Evolutionary conservation across 2,888 invertebrate species (phyloP).

Genomic region (Melanotus villosus): DNA sequence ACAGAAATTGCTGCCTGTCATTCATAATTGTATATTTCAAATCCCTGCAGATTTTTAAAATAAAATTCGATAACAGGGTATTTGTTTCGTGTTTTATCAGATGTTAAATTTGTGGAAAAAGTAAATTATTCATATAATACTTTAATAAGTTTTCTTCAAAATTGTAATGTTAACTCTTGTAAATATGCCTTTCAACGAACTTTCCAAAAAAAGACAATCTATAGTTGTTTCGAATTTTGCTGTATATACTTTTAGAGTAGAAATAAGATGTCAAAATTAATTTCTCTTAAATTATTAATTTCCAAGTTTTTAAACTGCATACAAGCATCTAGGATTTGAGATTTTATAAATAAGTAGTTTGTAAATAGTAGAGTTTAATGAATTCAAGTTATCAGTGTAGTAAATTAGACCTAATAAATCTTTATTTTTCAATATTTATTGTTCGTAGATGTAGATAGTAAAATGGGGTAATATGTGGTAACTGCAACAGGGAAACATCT

Average conservation of each 20-base stretch:
- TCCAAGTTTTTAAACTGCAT: conserved; percentile 63
- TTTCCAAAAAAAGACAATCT: conserved; percentile 61
- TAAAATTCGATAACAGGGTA: conserved; percentile 57
- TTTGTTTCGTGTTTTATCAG: conserved; percentile 20
- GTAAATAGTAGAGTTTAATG: conserved; percentile 44
- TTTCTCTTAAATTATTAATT: conserved; percentile 51
- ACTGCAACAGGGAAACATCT: neutral
- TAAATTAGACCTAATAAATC: conserved; percentile 34
- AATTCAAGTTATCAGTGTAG: conserved; percentile 37
- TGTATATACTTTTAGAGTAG: conserved; percentile 50
- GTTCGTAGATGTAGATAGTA: conserved; percentile 27
- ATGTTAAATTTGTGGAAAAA: conserved; percentile 1
- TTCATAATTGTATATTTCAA: conserved; percentile 27
- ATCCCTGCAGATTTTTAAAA: conserved; percentile 40
- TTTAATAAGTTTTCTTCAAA: conserved; percentile 5
- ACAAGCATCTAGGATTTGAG: conserved; percentile 66
- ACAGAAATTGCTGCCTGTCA: conserved; percentile 21
- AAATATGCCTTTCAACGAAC: conserved; percentile 58
- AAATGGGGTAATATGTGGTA: conserved; percentile 20
- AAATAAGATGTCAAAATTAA: conserved; percentile 49
- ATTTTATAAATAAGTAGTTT: conserved; percentile 53
- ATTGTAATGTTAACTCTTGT: conserved; percentile 36
- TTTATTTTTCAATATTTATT: conserved; percentile 47
- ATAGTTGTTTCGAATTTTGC: conserved; percentile 53
- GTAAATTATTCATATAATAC: neutral